phyloP scores from a whole-genome alignment of 1,140 invertebrate species.

The Camponotus pennsylvanicus region DNA sequence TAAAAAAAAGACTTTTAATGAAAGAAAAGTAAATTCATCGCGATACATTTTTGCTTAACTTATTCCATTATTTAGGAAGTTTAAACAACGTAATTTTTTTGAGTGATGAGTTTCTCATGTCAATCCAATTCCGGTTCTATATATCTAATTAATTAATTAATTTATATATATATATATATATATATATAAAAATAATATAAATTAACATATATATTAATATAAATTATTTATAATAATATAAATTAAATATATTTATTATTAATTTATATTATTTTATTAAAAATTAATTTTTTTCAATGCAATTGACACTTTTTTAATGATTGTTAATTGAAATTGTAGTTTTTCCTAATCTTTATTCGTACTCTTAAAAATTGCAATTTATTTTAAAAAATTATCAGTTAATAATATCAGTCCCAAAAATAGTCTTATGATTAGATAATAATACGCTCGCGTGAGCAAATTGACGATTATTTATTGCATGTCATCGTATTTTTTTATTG shows the following conservation, averaged over 20 bases:
- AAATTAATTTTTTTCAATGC: constrained; percentile 19
- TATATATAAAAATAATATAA: too few species aligned
- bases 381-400: neutral
- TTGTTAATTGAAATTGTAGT: neutral
- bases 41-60: neutral
- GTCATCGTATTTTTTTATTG: constrained; percentile 61
- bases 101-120: neutral
- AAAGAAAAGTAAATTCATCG: constrained; percentile 1
- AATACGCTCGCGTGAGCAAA: neutral
- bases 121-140: constrained; percentile 1
- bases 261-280: constrained; percentile 11
- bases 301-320: constrained; percentile 31
- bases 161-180: too few species aligned
- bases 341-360: too few species aligned
- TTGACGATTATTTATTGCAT: constrained; percentile 52
- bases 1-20: neutral
- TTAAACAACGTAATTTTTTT: neutral
- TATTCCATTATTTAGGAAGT: neutral
- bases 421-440: constrained; percentile 15
- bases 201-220: too few species aligned
- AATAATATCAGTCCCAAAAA: neutral
- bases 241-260: neutral
- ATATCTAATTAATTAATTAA: neutral
- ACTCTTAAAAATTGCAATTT: too few species aligned
- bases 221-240: too few species aligned